Base-by-base conservation (phyloP, 2,113 vertebrate species). In the Myiopsitta monachus region DNA sequence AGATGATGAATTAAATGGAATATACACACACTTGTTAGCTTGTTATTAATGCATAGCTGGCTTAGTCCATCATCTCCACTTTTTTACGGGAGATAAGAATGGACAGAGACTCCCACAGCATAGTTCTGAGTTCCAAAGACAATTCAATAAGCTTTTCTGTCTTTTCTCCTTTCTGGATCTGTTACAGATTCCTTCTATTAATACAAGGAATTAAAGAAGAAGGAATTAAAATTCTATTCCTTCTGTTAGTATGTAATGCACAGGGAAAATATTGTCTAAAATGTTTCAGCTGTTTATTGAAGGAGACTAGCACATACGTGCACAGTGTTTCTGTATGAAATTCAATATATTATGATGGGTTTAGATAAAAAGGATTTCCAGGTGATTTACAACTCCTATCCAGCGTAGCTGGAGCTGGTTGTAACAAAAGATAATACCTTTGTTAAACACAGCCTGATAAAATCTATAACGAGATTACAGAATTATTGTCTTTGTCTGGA, bases 1-100 rank as follows among this genome's bases (percentile, higher is more conserved):
- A 88, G 94, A 80, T 88, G 12, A 96, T 91, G 7, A 95, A 94
- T 91, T 94, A 92, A 95, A 88, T 43, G 62, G 46, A 94, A 97
- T 95, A 83, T 93, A 91, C 88, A 43, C 83, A 88, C 87, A 88
- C 66, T 94, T 96, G 33, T 41, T 85, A 90, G 67, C 22, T 94
- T 92, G 13, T 95, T 97, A 95, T 95, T 96, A 97, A 96, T 57
- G 21, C 30, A 64, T 64, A 31, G 15, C n/a, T 91, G n/a, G 33
- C 73, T 78, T 76, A 92, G 61, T 97, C 47, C 44, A 96, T 97
- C 94, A 84, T 86, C 24, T 94, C 67, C 36, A 31, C 24, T 90
- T 76, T 94, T 88, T 87, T 97, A 67, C 74, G 63, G 85, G 27
- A 90, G 62, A 73, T 92, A 85, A 77, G 64, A 94, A 51, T 74